These are phyloP conservation scores for Pipistrellus pygmaeus DNA, from an alignment of 2,797 vertebrate genomes.

Conservation along the genomic window DNA sequence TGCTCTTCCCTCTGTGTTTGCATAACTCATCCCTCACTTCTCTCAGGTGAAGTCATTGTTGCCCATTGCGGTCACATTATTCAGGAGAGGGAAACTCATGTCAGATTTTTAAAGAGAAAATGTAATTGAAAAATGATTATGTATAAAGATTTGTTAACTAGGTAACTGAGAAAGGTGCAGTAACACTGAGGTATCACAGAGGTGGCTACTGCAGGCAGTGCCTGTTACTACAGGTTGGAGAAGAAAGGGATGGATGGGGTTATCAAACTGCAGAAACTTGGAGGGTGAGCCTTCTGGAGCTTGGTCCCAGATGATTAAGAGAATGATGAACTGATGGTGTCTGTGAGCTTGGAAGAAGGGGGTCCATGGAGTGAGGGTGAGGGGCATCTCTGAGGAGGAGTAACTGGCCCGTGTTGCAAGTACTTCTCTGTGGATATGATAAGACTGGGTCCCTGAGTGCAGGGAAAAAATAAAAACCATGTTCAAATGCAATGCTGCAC, in stretches of 20 bases:
- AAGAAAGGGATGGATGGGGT: too few species aligned
- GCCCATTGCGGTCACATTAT: neutral
- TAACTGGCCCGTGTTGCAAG: too few species aligned
- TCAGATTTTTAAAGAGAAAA: neutral
- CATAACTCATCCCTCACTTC: accelerated
- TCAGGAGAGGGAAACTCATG: neutral
- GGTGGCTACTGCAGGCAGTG: neutral
- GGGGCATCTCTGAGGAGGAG: neutral
- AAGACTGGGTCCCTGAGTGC: neutral
- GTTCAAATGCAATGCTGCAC: accelerated
- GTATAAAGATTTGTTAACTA: neutral
- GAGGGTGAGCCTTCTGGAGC: neutral
- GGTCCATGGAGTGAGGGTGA: accelerated
- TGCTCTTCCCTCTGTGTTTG: accelerated
- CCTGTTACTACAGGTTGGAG: neutral
- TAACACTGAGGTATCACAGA: neutral
- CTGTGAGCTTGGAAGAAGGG: neutral
- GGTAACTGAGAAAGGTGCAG: neutral
- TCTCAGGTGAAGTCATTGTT: neutral
- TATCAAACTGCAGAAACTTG: neutral
- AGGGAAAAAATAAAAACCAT: neutral
- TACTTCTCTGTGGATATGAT: neutral
- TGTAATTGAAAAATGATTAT: neutral
- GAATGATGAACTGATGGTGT: neutral
- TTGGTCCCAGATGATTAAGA: neutral